These are phyloP conservation scores for Sus cebifrons DNA, from an alignment of 2,797 vertebrate genomes.

Conservation along the genomic window DNA sequence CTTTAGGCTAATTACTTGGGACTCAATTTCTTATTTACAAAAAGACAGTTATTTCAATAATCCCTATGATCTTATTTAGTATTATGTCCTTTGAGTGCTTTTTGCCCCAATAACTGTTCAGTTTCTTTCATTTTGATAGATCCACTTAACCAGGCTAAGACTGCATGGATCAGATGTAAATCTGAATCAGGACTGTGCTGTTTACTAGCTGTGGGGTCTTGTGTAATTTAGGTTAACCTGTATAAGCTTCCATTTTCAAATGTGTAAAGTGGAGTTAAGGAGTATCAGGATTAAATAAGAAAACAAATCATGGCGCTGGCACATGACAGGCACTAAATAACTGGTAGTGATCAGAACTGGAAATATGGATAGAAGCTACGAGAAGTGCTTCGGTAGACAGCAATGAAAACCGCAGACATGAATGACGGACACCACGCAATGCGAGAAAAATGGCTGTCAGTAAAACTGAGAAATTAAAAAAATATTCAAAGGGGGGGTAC, in stretches of 20 bases:
- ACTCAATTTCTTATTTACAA: constrained; percentile 42
- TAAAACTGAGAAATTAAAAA: constrained; percentile 43
- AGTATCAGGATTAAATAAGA: not conserved
- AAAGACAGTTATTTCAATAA: not conserved
- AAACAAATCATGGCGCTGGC: constrained; percentile 25
- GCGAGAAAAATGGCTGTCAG: not conserved
- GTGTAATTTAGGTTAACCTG: not conserved
- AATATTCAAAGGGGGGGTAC: constrained; percentile 8
- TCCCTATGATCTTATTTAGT: constrained; percentile 1
- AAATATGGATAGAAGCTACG: not conserved
- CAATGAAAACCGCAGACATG: not conserved
- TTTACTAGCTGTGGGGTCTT: constrained; percentile 31
- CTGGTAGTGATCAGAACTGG: not conserved
- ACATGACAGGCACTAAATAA: not conserved
- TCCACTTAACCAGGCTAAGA: not conserved
- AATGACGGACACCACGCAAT: not conserved
- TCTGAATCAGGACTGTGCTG: not conserved
- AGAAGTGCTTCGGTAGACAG: not conserved
- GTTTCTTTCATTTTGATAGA: constrained; percentile 23
- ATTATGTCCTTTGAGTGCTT: constrained; percentile 13
- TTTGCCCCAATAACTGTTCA: not conserved
- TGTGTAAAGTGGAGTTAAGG: not conserved
- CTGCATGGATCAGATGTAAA: not conserved
- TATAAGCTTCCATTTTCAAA: constrained; percentile 42
- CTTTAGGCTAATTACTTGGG: constrained; percentile 22